phyloP scores from a whole-genome alignment of 2,113 vertebrate genomes.

The Sinosuthora webbiana region DNA sequence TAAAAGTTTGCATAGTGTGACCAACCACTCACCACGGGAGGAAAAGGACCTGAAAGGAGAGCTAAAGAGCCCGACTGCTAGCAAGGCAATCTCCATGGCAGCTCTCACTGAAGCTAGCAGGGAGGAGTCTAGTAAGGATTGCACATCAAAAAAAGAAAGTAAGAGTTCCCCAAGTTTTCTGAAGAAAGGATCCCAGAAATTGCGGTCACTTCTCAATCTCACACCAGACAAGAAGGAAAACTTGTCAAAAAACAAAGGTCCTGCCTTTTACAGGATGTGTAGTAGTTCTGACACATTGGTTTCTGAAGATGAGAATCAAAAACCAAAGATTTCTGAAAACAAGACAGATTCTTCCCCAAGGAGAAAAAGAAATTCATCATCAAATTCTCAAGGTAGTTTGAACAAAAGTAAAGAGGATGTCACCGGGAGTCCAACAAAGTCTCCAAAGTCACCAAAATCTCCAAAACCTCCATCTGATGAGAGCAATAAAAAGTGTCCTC shows the following conservation, averaged over 20 bases:
- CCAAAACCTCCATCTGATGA: slow-evolving; percentile 60
- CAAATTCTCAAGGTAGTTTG: slow-evolving; percentile 76
- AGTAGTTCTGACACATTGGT: slow-evolving; percentile 86
- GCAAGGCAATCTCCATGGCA: slow-evolving; percentile 81
- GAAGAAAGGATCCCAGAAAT: slow-evolving; percentile 85
- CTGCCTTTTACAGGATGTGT: slow-evolving; percentile 77
- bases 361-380: slow-evolving; percentile 70
- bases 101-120: slow-evolving; percentile 69
- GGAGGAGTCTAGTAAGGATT: slow-evolving; percentile 71
- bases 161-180: slow-evolving; percentile 79
- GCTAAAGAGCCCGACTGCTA: slow-evolving; percentile 57
- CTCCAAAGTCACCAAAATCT: slow-evolving; percentile 59
- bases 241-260: slow-evolving; percentile 73
- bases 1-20: slow-evolving; percentile 72
- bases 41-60: slow-evolving; percentile 72
- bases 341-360: slow-evolving; percentile 73
- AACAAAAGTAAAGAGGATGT: slow-evolving; percentile 70
- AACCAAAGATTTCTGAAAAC: slow-evolving; percentile 71
- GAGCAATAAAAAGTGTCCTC: slow-evolving; percentile 39
- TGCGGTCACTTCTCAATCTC: slow-evolving; percentile 87
- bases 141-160: slow-evolving; percentile 69
- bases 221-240: slow-evolving; percentile 83
- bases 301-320: slow-evolving; percentile 78
- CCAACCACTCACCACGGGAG: slow-evolving; percentile 72
- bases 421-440: slow-evolving; percentile 40